phyloP scores from a whole-genome alignment of 2,888 invertebrate species.

The Bruchidius siliquastri region DNA sequence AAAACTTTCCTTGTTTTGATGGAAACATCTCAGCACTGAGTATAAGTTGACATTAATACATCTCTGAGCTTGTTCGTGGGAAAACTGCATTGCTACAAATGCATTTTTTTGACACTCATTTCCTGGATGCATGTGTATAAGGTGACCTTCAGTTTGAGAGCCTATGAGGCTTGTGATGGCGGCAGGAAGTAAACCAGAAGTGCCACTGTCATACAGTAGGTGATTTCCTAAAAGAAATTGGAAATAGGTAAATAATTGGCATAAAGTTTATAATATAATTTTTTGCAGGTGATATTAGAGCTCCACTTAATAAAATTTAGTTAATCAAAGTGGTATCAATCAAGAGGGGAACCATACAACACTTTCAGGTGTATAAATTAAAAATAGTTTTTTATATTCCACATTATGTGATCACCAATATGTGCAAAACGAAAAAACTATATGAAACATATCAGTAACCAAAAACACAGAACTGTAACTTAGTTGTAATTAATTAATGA shows the following conservation, averaged over 20 bases:
- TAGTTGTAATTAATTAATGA: too few species aligned
- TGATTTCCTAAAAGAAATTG: constrained; percentile 47
- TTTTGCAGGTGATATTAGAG: too few species aligned
- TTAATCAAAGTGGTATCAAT: too few species aligned
- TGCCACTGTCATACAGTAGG: constrained; percentile 83
- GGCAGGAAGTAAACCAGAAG: constrained; percentile 79
- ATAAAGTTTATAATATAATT: too few species aligned
- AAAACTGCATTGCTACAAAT: constrained; percentile 74
- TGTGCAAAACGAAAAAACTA: too few species aligned
- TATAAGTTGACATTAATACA: constrained; percentile 74
- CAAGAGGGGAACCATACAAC: too few species aligned
- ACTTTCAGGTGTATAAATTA: too few species aligned
- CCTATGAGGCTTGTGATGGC: constrained; percentile 77
- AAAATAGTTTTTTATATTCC: too few species aligned
- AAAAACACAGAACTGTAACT: too few species aligned
- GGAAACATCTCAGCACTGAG: constrained; percentile 64
- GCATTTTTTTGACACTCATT: constrained; percentile 77
- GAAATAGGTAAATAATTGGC: neutral
- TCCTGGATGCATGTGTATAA: constrained; percentile 76
- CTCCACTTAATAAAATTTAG: too few species aligned
- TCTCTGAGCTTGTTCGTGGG: constrained; percentile 62
- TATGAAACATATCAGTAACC: too few species aligned
- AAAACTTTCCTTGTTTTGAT: constrained; percentile 51
- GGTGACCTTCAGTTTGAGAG: constrained; percentile 56
- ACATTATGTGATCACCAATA: too few species aligned